Conservation (phyloP, 2,888 invertebrate genomes). For the Philereme vetulata region DNA sequence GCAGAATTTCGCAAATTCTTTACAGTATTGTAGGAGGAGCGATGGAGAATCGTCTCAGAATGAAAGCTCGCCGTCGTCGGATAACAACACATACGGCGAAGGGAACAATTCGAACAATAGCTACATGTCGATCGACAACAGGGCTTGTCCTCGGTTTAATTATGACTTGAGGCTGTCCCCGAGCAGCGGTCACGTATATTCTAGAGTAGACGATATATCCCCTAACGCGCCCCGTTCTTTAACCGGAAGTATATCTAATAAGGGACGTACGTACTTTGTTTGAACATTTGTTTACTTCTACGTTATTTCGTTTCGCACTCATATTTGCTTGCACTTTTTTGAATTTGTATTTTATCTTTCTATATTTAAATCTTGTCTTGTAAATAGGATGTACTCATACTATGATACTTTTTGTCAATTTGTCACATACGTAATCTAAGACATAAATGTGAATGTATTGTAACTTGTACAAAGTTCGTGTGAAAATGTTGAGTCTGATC, state of each 20-base stretch:
- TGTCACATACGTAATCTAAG: slow-evolving; percentile 73
- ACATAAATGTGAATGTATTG: slow-evolving; percentile 43
- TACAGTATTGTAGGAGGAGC: slow-evolving; percentile 75
- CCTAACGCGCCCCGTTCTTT: slow-evolving; percentile 72
- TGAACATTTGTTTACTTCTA: slow-evolving; percentile 49
- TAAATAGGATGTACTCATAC: slow-evolving; percentile 51
- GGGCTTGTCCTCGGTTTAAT: slow-evolving; percentile 81
- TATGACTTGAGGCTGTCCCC: slow-evolving; percentile 81
- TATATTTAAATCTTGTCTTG: slow-evolving; percentile 49
- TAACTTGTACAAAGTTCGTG: slow-evolving; percentile 73
- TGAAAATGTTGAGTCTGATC: slow-evolving; percentile 76
- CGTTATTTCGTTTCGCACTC: slow-evolving; percentile 46
- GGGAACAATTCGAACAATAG: slow-evolving; percentile 87
- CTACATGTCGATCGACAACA: slow-evolving; percentile 87
- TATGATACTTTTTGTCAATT: slow-evolving; percentile 69
- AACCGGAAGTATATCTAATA: slow-evolving; percentile 62
- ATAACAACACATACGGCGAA: slow-evolving; percentile 85
- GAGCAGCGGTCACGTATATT: slow-evolving; percentile 80
- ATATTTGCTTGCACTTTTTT: slow-evolving; percentile 48
- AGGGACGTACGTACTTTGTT: slow-evolving; percentile 79
- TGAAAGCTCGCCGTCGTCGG: slow-evolving; percentile 83
- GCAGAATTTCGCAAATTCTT: slow-evolving; percentile 80
- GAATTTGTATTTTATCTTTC: slow-evolving; percentile 40
- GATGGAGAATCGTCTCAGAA: slow-evolving; percentile 81
- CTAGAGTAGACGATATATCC: slow-evolving; percentile 79